phyloP scores from a whole-genome alignment of 2,113 vertebrate species.

The Calyptommatus sinebrachiatus region DNA sequence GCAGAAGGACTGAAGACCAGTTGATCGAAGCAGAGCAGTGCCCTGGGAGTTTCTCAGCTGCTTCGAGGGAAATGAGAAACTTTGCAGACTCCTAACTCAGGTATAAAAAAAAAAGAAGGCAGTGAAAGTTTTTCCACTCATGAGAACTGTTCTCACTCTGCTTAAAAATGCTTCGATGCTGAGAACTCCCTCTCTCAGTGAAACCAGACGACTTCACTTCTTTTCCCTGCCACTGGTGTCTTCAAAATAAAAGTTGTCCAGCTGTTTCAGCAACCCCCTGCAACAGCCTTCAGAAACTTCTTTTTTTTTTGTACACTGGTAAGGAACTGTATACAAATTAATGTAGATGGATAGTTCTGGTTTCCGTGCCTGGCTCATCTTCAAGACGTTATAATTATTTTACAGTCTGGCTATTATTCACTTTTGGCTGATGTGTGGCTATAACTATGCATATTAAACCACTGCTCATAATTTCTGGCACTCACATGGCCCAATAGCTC shows the following conservation, averaged over 20 bases:
- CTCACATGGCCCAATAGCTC: constrained; percentile 66
- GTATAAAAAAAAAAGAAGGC: constrained; percentile 53
- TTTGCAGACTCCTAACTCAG: constrained; percentile 68
- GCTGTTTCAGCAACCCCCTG: constrained; percentile 73
- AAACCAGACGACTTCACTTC: constrained; percentile 68
- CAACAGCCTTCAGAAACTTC: constrained; percentile 70
- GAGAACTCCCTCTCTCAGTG: constrained; percentile 66
- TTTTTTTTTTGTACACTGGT: constrained; percentile 59
- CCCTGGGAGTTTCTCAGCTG: constrained; percentile 62
- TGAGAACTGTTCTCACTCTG: constrained; percentile 68
- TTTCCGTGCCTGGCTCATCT: constrained; percentile 66
- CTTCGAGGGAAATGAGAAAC: constrained; percentile 61
- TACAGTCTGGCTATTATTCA: constrained; percentile 80
- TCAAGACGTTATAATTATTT: constrained; percentile 80
- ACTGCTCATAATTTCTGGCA: constrained; percentile 70
- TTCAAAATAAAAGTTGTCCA: constrained; percentile 84
- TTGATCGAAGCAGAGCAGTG: constrained; percentile 43
- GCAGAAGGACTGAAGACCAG: constrained; percentile 64
- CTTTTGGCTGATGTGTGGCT: constrained; percentile 71
- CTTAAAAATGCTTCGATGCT: constrained; percentile 72
- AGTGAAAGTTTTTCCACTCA: constrained; percentile 68
- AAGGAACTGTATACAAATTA: constrained; percentile 74
- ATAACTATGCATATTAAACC: constrained; percentile 68
- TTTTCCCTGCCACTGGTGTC: constrained; percentile 56
- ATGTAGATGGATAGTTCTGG: constrained; percentile 70